Evolutionary conservation across 2,797 vertebrate genomes (phyloP).

Genomic region (Benthosema pterotum): DNA sequence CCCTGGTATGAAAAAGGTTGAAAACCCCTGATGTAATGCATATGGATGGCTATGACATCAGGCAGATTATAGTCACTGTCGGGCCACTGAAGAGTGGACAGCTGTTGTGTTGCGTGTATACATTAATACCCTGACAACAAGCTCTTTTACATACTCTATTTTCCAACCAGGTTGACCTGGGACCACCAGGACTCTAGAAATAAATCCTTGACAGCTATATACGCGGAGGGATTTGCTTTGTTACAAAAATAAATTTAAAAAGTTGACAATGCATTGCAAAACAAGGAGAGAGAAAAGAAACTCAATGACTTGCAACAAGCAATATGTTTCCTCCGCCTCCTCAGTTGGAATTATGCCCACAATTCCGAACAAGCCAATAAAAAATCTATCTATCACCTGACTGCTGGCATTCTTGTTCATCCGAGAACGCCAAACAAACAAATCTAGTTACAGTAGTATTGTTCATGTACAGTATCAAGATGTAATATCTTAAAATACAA

Average conservation of each 20-base stretch:
- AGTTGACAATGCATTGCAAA: constrained; percentile 6
- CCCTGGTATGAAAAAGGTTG: no score
- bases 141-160: constrained; percentile 9
- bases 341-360: neutral
- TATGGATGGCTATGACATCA: constrained; percentile 45
- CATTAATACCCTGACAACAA: constrained; percentile 27
- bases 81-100: constrained; percentile 37
- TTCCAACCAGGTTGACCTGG: constrained; percentile 8
- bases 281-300: neutral
- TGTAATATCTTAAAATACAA: neutral
- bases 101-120: constrained; percentile 37
- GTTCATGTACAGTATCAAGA: constrained; percentile 1
- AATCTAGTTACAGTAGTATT: neutral
- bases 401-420: neutral
- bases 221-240: constrained; percentile 1
- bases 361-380: neutral
- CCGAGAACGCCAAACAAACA: neutral
- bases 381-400: neutral
- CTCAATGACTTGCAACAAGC: neutral
- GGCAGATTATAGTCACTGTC: constrained; percentile 45
- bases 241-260: constrained; percentile 10
- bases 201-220: neutral
- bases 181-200: neutral
- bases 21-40: no score
- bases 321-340: neutral